Base-by-base conservation (phyloP, 2,888 invertebrate genomes). In the Caenorhabditis sp. region DNA sequence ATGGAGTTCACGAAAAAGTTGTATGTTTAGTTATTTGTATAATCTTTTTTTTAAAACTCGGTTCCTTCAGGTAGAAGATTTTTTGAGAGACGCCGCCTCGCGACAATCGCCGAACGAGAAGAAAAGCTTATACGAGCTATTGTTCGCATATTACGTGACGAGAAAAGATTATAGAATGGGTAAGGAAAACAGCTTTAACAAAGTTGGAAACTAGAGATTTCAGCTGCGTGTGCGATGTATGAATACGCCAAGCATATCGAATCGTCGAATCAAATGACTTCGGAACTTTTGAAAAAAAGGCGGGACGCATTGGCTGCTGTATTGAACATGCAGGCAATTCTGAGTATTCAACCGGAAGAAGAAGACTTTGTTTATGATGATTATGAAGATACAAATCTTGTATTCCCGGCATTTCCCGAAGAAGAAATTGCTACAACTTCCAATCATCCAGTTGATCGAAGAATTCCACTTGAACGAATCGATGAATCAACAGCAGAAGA, bases 151-250 rank as follows among this genome's bases (percentile, higher is more conserved):
- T 50, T 73, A 73, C 31, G 54, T 77, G 36, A 60, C 69, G 14
- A 62, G 74, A 27, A 68, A 69, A 24, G 76, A 77, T 27, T 75
- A 68, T 61, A 26, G 65, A 61, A 71, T 62, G 50, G 77, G 75
- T 75, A n/a, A 8, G 66, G 2, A 27, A 14, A n/a, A 31, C 31
- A 6, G 23, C n/a, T 3, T 31, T 26, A n/a, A 1, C 17, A 31
- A 59, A 61, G 5, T 26, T 12, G 61, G 26, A 24, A 26, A 50
- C 6, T 4, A 50, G 17, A 21, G 14, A 55, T 60, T 73, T 26
- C 37, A 73, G 82, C 80, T 8, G 84, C 84, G 0, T 68, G 76
- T 58, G 63, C 76, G 8, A 78, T 82, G 81, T 80, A 83, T 58
- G 81, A 80, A 14, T 78, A 72, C 53, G 74, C 79, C 10, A 61